These are phyloP conservation scores for Microtus richardsoni DNA, from an alignment of 2,113 vertebrate genomes.

Conservation along the genomic window DNA sequence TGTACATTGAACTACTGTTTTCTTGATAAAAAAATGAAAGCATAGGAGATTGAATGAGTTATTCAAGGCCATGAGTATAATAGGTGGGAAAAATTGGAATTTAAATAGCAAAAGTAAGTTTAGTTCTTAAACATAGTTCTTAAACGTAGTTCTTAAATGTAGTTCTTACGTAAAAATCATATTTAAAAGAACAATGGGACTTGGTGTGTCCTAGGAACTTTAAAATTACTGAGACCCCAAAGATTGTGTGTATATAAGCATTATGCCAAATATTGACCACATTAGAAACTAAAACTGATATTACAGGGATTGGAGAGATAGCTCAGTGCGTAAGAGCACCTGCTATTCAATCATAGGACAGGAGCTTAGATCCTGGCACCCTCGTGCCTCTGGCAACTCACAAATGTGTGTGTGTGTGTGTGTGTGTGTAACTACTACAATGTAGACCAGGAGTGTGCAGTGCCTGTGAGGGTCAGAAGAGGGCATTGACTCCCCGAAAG, in stretches of 20 bases:
- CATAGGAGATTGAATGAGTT: neutral
- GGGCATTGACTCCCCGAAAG: neutral
- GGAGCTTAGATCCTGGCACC: neutral
- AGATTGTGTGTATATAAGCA: neutral
- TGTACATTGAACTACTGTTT: neutral
- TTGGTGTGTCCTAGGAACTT: neutral
- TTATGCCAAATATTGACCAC: neutral
- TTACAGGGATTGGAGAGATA: neutral
- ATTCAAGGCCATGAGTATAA: neutral
- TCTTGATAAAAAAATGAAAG: neutral
- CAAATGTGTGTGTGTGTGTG: no score
- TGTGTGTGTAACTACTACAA: neutral
- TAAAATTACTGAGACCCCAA: neutral
- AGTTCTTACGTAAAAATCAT: neutral
- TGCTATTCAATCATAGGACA: neutral
- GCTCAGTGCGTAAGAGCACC: neutral
- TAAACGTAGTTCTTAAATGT: no score
- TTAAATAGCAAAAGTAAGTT: neutral
- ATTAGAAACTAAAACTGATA: neutral
- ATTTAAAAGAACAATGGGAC: neutral
- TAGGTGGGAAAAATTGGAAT: neutral
- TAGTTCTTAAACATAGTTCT: no score
- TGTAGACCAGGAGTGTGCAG: neutral
- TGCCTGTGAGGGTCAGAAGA: neutral
- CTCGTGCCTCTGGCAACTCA: neutral